phyloP scores from a whole-genome alignment of 2,888 invertebrate genomes.

The Camptogramma bilineatum region DNA sequence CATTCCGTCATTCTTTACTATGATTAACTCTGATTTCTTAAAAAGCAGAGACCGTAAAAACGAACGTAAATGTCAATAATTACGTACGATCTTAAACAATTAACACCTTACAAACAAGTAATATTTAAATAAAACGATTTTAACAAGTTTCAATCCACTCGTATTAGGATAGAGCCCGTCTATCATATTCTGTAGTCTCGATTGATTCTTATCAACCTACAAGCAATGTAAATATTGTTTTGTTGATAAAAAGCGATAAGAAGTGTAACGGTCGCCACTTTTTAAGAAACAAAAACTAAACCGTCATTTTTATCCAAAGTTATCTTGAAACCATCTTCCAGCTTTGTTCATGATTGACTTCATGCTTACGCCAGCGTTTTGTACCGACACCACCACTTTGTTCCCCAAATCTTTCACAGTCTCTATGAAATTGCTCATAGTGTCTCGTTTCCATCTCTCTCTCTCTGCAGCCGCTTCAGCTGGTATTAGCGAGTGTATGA shows the following conservation, averaged over 20 bases:
- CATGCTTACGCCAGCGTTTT: constrained; percentile 37
- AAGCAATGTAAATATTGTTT: no score
- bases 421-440: constrained; percentile 37
- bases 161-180: no score
- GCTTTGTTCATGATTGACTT: constrained; percentile 38
- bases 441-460: constrained; percentile 38
- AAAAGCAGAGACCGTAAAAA: neutral
- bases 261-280: neutral
- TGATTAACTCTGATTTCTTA: neutral
- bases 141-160: no score
- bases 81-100: neutral
- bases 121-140: neutral
- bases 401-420: constrained; percentile 41
- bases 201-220: no score
- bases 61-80: neutral
- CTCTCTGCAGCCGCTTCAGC: constrained; percentile 32
- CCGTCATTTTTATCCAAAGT: constrained; percentile 21
- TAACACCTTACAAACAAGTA: neutral
- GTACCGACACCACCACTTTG: constrained; percentile 34
- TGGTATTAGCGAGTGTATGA: constrained; percentile 39
- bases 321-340: constrained; percentile 43
- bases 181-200: no score
- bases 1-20: neutral
- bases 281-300: neutral
- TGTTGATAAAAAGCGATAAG: no score